These are phyloP conservation scores for Parotia lawesii DNA, from an alignment of 2,113 vertebrate species.

Conservation along the genomic window DNA sequence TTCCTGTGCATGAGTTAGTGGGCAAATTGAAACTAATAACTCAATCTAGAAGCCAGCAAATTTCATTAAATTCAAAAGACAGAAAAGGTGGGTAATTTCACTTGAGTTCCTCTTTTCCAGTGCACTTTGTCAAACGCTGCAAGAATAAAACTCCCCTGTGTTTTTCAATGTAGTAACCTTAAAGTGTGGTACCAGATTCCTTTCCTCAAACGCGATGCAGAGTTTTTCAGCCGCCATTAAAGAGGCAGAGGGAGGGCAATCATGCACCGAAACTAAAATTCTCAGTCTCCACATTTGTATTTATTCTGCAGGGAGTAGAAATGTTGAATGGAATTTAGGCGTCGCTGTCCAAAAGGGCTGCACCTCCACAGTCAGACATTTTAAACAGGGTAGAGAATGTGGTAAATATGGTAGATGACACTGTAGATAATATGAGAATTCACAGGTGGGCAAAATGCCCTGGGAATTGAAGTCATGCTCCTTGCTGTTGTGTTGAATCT, in stretches of 20 bases:
- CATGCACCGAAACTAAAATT: neutral
- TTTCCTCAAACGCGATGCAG: neutral
- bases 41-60: conserved; percentile 49
- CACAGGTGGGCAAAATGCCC: rapidly evolving
- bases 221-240: neutral
- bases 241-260: neutral
- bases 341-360: neutral
- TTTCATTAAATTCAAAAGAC: conserved; percentile 59
- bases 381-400: neutral
- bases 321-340: rapidly evolving
- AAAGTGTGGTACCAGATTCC: neutral
- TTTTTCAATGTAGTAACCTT: neutral
- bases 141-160: neutral
- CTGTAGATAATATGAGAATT: neutral
- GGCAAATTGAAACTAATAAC: conserved; percentile 70
- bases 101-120: neutral
- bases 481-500: neutral
- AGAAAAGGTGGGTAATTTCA: conserved; percentile 35
- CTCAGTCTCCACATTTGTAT: neutral
- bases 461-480: neutral
- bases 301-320: neutral
- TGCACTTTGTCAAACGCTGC: neutral
- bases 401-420: neutral
- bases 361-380: neutral
- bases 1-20: conserved; percentile 54